Base-by-base conservation (phyloP, 2,888 invertebrate species). In the Amorpha juglandis region DNA sequence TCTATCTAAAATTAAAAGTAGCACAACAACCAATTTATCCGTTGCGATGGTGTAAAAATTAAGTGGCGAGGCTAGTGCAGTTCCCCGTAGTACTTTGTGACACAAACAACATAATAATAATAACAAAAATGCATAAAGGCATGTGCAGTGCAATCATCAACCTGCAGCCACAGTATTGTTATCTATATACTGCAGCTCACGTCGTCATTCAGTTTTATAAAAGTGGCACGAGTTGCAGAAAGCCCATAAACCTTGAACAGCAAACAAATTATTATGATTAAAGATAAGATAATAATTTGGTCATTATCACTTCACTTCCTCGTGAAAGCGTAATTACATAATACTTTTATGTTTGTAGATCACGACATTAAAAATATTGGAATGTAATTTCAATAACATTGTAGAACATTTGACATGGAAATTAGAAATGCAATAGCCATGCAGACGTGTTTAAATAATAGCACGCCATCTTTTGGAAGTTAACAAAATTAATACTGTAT, bases 231-330 rank as follows among this genome's bases (percentile, higher is more conserved):
- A 27, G 4, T 4, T 27, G 27, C 27, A 1, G 2, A 27, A 27
- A 27, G 4, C 27, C n/a, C 48, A 50, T n/a, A 50, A 50, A 50
- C 48, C 16, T 50, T 50, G 48, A 48, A 48, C n/a, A 48, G 48
- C 27, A 27, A 27, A 27, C 27, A 27, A 6, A 38, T 19, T 50
- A 27, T 53, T 6, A n/a, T 53, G 53, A 53, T 53, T 27, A 33
- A 33, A 12, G 53, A 53, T 53, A n/a, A 53, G 53, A 53, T 53
- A 53, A 33, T n/a, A 33, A 27, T 53, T 33, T 33, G 33, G 53
- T n/a, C 7, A 33, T 53, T 33, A 35, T 27, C 42, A n/a, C 33
- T 33, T 19, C 42, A n/a, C 33, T 53, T 53, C 53, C 33, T 53
- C 27, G 53, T 33, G 33, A 53, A 53, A 53, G 33, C 27, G n/a